A percentile compares a stretch with the other conserved stretches of the same genome.
Conservation (phyloP, 1,140 invertebrate genomes). For the Bombus soroeensis region DNA sequence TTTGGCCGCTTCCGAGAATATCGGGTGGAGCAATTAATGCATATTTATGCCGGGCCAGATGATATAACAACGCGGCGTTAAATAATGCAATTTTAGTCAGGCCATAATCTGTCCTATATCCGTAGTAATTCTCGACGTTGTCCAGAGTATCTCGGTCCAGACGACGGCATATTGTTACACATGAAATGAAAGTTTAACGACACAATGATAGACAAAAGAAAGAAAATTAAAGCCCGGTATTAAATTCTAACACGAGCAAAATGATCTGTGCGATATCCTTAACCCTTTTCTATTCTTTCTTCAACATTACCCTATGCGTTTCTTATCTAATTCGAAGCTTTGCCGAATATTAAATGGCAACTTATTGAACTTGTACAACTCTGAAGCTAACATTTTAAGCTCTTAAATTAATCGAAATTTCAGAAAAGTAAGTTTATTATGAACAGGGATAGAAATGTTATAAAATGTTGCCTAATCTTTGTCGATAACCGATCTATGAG, state of each 20-base stretch:
- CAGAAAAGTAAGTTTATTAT: neutral
- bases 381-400: too few species aligned
- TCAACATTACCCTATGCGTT: neutral
- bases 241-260: slow-evolving; percentile 37
- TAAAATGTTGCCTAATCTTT: neutral
- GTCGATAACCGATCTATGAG: neutral
- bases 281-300: neutral
- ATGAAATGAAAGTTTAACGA: slow-evolving; percentile 59
- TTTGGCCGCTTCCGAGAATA: neutral
- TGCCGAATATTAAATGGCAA: too few species aligned
- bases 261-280: slow-evolving; percentile 12
- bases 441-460: neutral
- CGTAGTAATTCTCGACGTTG: slow-evolving; percentile 26
- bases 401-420: neutral
- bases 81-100: slow-evolving; percentile 59
- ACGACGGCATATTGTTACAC: slow-evolving; percentile 33
- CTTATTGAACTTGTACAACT: neutral
- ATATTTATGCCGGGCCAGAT: slow-evolving; percentile 21
- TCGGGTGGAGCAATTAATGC: slow-evolving; percentile 44
- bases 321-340: neutral
- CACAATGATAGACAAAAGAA: slow-evolving; percentile 26
- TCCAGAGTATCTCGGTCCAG: neutral
- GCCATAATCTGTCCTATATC: slow-evolving; percentile 28
- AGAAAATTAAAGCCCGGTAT: slow-evolving; percentile 50
- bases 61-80: slow-evolving; percentile 24